A percentile compares a stretch with the other conserved stretches of the same genome.
These are phyloP conservation scores for Ammodytes marinus DNA, from an alignment of 2,113 vertebrate species.

Conservation along the genomic window DNA sequence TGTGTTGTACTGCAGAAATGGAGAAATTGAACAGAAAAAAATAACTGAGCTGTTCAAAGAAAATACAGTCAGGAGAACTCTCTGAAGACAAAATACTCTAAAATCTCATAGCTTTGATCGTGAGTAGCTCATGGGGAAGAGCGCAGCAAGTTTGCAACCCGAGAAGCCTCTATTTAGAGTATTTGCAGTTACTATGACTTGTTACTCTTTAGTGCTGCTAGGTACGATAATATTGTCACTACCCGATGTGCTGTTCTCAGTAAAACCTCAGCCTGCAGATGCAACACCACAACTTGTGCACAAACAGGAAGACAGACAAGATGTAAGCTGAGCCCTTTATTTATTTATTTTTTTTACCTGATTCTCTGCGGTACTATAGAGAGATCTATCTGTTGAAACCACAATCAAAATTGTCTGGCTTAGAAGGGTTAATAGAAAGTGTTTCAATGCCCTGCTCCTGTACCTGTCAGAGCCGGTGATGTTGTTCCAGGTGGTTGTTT, in stretches of 20 bases:
- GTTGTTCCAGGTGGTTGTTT: conserved; percentile 3
- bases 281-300: conserved; percentile 35
- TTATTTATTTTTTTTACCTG: neutral
- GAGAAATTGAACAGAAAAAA: neutral
- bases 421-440: neutral
- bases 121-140: neutral
- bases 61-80: neutral
- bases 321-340: neutral
- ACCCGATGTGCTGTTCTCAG: conserved; percentile 35
- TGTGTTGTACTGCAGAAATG: neutral
- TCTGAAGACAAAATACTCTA: neutral
- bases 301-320: conserved; percentile 74
- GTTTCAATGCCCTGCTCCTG: neutral
- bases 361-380: neutral
- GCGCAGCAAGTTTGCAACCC: neutral
- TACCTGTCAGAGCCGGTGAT: neutral
- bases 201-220: too few species aligned
- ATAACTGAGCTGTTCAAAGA: neutral
- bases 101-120: too few species aligned
- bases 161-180: neutral
- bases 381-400: neutral
- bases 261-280: conserved; percentile 70
- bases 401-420: neutral
- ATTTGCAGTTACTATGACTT: neutral
- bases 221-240: neutral